phyloP scores from a whole-genome alignment of 2,888 invertebrate genomes.

The Xiphydria camelus region DNA sequence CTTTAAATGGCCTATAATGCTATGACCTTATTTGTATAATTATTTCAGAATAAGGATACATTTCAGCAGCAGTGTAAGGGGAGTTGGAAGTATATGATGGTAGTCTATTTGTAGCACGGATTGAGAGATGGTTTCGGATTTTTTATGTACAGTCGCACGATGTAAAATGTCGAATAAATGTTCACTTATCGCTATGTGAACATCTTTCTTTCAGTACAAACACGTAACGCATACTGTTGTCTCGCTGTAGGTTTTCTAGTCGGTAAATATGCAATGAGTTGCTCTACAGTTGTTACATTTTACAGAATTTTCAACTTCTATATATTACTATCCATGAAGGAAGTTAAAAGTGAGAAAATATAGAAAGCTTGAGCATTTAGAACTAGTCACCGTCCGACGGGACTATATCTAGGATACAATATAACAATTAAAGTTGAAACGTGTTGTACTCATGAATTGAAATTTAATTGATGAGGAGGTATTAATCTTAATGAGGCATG shows the following conservation, averaged over 20 bases:
- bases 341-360: too few species aligned
- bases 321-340: too few species aligned
- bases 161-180: conserved; percentile 25
- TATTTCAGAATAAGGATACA: conserved; percentile 21
- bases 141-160: conserved; percentile 34
- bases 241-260: conserved; percentile 31
- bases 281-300: conserved; percentile 23
- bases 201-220: conserved; percentile 38
- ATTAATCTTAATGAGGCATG: conserved; percentile 28
- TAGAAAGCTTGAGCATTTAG: too few species aligned
- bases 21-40: conserved; percentile 29
- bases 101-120: conserved; percentile 26
- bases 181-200: conserved; percentile 29
- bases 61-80: conserved; percentile 21
- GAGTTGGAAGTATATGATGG: conserved; percentile 24
- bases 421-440: conserved; percentile 20
- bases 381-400: too few species aligned
- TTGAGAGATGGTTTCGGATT: conserved; percentile 21
- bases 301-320: conserved; percentile 25
- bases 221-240: conserved; percentile 26
- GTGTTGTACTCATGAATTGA: conserved; percentile 28
- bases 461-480: conserved; percentile 27
- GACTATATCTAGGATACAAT: too few species aligned
- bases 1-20: conserved; percentile 41
- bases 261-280: conserved; percentile 26